Conservation (phyloP, 2,888 invertebrate species). For the Nebria salina region DNA sequence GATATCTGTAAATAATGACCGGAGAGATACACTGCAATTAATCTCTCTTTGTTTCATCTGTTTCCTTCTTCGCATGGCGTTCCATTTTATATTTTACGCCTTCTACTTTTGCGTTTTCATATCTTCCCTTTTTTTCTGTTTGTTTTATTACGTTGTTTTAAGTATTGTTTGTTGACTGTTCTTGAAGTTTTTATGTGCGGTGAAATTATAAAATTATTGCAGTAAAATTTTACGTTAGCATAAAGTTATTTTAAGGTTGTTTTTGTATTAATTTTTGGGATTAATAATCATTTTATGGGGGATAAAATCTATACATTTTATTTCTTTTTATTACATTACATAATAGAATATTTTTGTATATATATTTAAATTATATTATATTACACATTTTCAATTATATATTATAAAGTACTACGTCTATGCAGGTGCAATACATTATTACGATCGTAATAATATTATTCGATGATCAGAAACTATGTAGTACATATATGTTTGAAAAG, state of each 20-base stretch:
- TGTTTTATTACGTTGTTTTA: slow-evolving; percentile 39
- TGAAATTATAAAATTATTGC: slow-evolving; percentile 33
- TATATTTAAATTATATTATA: too few relatives aligned
- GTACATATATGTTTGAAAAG: too few relatives aligned
- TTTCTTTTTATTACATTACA: too few relatives aligned
- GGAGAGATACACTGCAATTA: slow-evolving; percentile 41
- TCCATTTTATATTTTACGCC: slow-evolving; percentile 27
- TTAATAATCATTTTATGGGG: too few relatives aligned
- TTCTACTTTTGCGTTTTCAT: slow-evolving; percentile 18
- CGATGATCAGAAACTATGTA: too few relatives aligned
- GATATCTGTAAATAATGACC: slow-evolving; percentile 46
- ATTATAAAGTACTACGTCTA: too few relatives aligned
- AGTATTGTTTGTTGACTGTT: slow-evolving; percentile 31
- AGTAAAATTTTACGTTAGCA: neutral
- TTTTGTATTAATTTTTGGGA: too few relatives aligned
- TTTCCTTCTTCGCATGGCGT: slow-evolving; percentile 20
- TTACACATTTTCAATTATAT: too few relatives aligned
- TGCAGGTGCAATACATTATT: too few relatives aligned
- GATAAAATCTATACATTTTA: too few relatives aligned
- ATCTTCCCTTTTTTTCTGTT: slow-evolving; percentile 24
- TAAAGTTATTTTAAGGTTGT: neutral
- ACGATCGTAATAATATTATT: too few relatives aligned
- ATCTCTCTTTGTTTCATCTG: slow-evolving; percentile 41
- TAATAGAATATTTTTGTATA: too few relatives aligned
- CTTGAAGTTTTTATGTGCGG: slow-evolving; percentile 38